Conservation (phyloP, 1,140 invertebrate species). For the Samia ricini region DNA sequence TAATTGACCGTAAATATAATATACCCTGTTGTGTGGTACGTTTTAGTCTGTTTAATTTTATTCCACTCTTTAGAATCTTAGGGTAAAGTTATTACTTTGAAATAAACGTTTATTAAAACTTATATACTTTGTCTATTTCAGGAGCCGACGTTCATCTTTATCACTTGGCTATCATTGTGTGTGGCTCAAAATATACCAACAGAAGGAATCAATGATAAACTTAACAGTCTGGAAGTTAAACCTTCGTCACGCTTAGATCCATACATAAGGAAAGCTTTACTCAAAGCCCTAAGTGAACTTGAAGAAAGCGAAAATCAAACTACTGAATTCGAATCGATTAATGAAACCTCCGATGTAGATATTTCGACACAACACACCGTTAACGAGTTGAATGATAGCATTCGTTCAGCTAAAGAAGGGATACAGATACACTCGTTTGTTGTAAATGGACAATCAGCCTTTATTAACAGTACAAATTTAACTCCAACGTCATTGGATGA, state of each 20-base stretch:
- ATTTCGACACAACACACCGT: constrained; percentile 19
- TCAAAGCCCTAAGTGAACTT: constrained; percentile 83
- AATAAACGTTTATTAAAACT: not conserved
- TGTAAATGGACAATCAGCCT: constrained; percentile 69
- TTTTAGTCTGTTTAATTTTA: no score
- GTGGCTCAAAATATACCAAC: constrained; percentile 61
- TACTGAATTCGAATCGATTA: constrained; percentile 39
- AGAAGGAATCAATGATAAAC: constrained; percentile 53
- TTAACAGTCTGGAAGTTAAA: constrained; percentile 68
- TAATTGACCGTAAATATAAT: no score
- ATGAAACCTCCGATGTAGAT: constrained; percentile 41
- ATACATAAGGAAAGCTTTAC: constrained; percentile 82
- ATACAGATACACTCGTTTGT: constrained; percentile 69
- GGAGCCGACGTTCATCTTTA: constrained; percentile 41
- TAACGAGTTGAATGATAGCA: constrained; percentile 3
- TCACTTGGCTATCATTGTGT: constrained; percentile 31
- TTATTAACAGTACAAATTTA: constrained; percentile 49
- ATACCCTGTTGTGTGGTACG: no score
- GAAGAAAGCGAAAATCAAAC: constrained; percentile 76
- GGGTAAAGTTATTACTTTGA: not conserved
- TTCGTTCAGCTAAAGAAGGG: constrained; percentile 35
- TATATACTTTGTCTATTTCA: constrained; percentile 28
- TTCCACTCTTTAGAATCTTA: no score
- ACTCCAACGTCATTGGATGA: constrained; percentile 53
- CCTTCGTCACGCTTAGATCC: constrained; percentile 82